A percentile compares a stretch with the other conserved stretches of the same genome.
Evolutionary conservation across 2,797 vertebrate genomes (phyloP).

Genomic region (Liparis tanakae): DNA sequence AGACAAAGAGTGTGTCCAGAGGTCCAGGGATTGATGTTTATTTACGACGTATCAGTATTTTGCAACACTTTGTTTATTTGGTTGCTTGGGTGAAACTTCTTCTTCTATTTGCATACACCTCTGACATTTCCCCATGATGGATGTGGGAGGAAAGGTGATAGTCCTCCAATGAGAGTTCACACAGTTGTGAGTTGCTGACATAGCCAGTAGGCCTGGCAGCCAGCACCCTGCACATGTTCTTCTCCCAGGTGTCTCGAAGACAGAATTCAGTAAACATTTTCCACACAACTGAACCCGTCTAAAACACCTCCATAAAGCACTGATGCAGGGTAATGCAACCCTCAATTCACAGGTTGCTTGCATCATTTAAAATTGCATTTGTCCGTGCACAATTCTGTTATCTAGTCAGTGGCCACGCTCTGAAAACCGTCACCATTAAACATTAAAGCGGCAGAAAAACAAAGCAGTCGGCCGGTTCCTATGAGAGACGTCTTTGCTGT

Average conservation of each 20-base stretch:
- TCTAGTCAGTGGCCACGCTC: background rate
- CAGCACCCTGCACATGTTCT: background rate
- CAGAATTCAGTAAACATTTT: background rate
- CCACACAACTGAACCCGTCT: background rate
- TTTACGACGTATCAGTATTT: background rate
- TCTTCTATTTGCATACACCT: conserved; percentile 2
- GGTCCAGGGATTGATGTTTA: too few relatives aligned
- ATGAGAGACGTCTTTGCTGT: background rate
- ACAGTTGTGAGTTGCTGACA: conserved; percentile 8
- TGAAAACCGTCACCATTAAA: conserved; percentile 12
- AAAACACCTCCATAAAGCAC: too few relatives aligned
- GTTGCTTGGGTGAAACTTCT: background rate
- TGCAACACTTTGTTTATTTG: background rate
- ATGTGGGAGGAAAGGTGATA: conserved; percentile 1
- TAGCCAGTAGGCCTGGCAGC: conserved; percentile 1
- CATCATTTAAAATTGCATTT: background rate
- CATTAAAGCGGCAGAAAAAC: conserved; percentile 1
- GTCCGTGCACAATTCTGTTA: background rate
- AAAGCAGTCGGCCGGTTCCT: background rate
- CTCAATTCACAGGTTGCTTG: too few relatives aligned
- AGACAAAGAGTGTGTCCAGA: too few relatives aligned
- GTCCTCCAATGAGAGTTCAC: background rate
- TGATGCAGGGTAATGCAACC: too few relatives aligned
- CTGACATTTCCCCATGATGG: background rate
- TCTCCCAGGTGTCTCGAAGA: background rate